These are phyloP conservation scores for Leucoraja ocellata DNA, from an alignment of 2,797 vertebrate species.

Conservation along the genomic window DNA sequence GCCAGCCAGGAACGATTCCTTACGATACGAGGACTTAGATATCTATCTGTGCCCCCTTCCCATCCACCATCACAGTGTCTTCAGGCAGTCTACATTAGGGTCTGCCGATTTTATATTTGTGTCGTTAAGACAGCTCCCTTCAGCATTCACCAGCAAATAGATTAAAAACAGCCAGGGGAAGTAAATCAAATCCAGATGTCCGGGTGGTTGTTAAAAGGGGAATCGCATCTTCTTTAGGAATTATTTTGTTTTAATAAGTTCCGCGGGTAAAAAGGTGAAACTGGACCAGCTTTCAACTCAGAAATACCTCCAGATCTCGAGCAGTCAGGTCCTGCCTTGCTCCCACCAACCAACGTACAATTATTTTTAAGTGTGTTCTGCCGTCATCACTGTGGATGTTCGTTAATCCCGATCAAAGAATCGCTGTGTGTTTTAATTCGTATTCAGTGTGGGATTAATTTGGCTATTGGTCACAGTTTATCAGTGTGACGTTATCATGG, in stretches of 20 bases:
- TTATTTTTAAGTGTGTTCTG: not conserved
- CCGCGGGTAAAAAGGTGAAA: not conserved
- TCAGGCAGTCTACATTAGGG: conserved; percentile 6
- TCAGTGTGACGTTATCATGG: not conserved
- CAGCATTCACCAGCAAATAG: conserved; percentile 26
- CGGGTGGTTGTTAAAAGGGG: not conserved
- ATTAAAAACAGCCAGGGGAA: conserved; percentile 31
- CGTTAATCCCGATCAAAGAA: not conserved
- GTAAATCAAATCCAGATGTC: conserved; percentile 34
- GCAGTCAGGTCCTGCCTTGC: not conserved
- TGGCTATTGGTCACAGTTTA: not conserved
- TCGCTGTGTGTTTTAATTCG: not conserved
- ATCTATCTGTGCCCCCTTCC: not conserved
- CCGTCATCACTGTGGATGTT: not conserved
- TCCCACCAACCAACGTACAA: too few relatives aligned
- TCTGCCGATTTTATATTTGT: not conserved
- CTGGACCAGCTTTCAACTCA: not conserved
- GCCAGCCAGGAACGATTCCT: not conserved
- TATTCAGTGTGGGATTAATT: not conserved
- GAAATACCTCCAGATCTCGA: not conserved
- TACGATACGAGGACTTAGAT: not conserved
- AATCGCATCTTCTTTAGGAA: not conserved
- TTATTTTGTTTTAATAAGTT: not conserved
- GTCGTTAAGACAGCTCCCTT: not conserved
- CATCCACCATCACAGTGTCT: not conserved